These are phyloP conservation scores for Gari tellinella DNA, from an alignment of 2,888 invertebrate genomes.

Conservation along the genomic window DNA sequence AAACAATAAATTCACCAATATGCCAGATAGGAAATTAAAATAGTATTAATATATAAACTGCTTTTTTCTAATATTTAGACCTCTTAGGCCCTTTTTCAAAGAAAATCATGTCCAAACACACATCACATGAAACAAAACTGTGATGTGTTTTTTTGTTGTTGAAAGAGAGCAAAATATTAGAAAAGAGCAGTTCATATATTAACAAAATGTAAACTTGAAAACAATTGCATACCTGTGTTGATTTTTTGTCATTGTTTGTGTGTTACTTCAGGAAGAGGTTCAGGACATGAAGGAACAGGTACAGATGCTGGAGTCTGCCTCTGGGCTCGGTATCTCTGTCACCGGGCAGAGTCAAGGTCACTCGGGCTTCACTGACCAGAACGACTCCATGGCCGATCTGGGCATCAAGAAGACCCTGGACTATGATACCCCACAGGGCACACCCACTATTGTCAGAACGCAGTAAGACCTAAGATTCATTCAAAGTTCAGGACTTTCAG, in stretches of 20 bases:
- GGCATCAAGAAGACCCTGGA: conserved; percentile 79
- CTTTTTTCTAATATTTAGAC: no score
- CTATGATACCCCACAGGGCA: conserved; percentile 60
- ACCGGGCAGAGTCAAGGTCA: conserved; percentile 35
- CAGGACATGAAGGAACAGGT: conserved; percentile 82
- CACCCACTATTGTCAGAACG: conserved; percentile 38
- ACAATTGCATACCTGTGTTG: not conserved
- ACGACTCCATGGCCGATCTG: conserved; percentile 81
- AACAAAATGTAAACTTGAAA: not conserved
- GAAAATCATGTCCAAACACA: not conserved
- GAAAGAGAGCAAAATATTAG: no score
- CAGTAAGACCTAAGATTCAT: conserved; percentile 39
- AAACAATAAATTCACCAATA: not conserved
- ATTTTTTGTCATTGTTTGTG: no score
- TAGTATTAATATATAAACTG: no score
- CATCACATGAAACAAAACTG: not conserved
- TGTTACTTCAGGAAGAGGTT: conserved; percentile 78
- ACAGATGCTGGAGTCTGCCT: conserved; percentile 80
- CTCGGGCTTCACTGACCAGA: conserved; percentile 45
- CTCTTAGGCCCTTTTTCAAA: no score
- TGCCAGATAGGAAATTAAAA: no score
- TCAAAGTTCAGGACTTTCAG: no score
- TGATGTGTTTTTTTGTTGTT: no score
- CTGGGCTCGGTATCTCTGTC: conserved; percentile 69
- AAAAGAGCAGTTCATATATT: no score